Evolutionary conservation across 2,888 invertebrate genomes (phyloP), one percentile per base, ranked within the genome.

Genomic region (Platypus cylindrus): DNA sequence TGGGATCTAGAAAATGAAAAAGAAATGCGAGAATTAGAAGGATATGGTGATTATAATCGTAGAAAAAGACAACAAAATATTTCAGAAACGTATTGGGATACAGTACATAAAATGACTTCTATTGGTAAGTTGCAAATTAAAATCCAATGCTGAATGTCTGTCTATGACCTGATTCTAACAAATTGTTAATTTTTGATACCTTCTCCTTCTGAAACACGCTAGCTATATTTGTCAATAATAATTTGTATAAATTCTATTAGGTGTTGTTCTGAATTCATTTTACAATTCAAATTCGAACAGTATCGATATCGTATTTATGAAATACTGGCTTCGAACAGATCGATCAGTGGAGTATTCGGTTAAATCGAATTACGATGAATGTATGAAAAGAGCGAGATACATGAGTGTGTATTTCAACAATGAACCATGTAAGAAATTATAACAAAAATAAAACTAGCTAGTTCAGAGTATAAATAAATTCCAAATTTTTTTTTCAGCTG

Each of bases 311-410:
- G 65, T 78, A 12, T 82, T 84, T 55, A 70, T 79, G 3, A 75
- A 81, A 5, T 81, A 80, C 51, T 80, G 83, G 73, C 67, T 79
- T 44, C 78, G 76, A 43, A 70, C 77, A 0, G 70, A 32, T 17
- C 38, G 34, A 7, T 27, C 40, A 5, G 26, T 46, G 17, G 70
- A 70, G 27, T 56, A 71, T 24, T 56, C 73, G 30, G 53, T 74
- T 27, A 71, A 73, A 18, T 65, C 68, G 48, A 79, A 81, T 50
- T 59, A 75, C 25, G 65, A 70, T 41, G 67, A 72, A 42, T 82
- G 82, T 50, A 71, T 82, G 23, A n/a, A n/a, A n/a, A n/a, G n/a
- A n/a, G n/a, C n/a, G n/a, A n/a, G n/a, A n/a, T n/a, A n/a, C n/a
- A n/a, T n/a, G n/a, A n/a, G n/a, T n/a, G n/a, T n/a, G n/a, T n/a